phyloP scores from a whole-genome alignment of 2,888 invertebrate species.

The Platycheirus albimanus region DNA sequence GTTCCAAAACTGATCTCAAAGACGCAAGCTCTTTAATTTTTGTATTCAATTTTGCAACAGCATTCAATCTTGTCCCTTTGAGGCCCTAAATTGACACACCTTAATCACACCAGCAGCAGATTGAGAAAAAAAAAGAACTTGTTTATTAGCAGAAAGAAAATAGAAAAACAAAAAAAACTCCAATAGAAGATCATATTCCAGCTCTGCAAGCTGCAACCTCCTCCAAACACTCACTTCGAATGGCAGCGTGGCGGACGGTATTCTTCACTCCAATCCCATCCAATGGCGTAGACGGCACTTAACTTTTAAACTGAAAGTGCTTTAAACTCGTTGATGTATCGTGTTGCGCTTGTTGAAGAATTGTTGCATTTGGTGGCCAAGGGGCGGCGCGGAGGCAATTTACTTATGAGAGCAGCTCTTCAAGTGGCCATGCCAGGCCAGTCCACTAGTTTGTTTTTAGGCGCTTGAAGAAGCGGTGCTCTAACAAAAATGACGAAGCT shows the following conservation, averaged over 20 bases:
- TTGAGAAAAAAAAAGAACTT: slow-evolving; percentile 26
- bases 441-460: slow-evolving; percentile 1
- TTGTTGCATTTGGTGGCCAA: slow-evolving; percentile 10
- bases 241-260: too few relatives aligned
- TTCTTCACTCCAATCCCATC: slow-evolving; percentile 42
- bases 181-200: slow-evolving; percentile 56
- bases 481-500: slow-evolving; percentile 9
- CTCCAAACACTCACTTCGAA: slow-evolving; percentile 35
- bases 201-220: slow-evolving; percentile 22
- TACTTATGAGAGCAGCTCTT: slow-evolving; percentile 33
- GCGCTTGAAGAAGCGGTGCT: slow-evolving; percentile 20
- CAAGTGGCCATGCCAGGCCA: slow-evolving; percentile 36
- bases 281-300: slow-evolving; percentile 43
- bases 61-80: slow-evolving; percentile 23
- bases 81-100: slow-evolving; percentile 40
- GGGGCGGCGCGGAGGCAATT: slow-evolving; percentile 25
- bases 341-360: slow-evolving; percentile 30
- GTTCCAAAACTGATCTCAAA: too few relatives aligned
- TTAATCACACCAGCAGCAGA: slow-evolving; percentile 46
- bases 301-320: slow-evolving; percentile 47
- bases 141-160: slow-evolving; percentile 54
- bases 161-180: neutral
- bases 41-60: neutral
- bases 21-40: neutral
- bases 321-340: slow-evolving; percentile 48